Conservation (phyloP, 2,888 invertebrate genomes). For the Zhengitettix transpicula region DNA sequence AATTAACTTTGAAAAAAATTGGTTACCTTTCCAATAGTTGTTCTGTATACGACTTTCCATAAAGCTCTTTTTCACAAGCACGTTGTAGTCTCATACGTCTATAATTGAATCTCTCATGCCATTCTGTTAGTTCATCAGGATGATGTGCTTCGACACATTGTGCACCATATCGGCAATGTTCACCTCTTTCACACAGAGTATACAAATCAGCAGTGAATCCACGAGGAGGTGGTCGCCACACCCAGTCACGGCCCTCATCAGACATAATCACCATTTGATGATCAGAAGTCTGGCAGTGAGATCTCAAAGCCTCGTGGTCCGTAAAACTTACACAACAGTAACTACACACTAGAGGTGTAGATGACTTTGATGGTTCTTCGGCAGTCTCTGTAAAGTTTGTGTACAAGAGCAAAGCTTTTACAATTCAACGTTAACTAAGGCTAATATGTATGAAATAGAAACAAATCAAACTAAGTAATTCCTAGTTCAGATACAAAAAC, state of each 20-base stretch:
- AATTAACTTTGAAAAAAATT: too few species aligned
- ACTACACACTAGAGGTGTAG: slow-evolving; percentile 23
- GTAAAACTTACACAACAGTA: slow-evolving; percentile 39
- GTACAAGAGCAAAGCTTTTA: too few species aligned
- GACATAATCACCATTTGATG: slow-evolving; percentile 51
- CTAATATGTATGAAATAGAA: too few species aligned
- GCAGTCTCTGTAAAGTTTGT: too few species aligned
- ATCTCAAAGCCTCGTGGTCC: slow-evolving; percentile 34
- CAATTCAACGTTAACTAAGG: too few species aligned
- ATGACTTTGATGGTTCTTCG: too few species aligned
- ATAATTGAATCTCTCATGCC: slow-evolving; percentile 54
- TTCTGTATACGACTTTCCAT: slow-evolving; percentile 40
- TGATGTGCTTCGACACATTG: slow-evolving; percentile 63
- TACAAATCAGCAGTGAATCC: slow-evolving; percentile 48
- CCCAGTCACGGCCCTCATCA: slow-evolving; percentile 50
- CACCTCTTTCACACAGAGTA: slow-evolving; percentile 37
- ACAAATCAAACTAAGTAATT: too few species aligned
- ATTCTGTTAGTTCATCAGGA: slow-evolving; percentile 49
- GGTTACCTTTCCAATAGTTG: slow-evolving; percentile 39
- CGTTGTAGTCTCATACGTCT: slow-evolving; percentile 42
- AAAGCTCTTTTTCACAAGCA: slow-evolving; percentile 49
- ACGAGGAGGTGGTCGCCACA: slow-evolving; percentile 49
- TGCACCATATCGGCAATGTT: slow-evolving; percentile 46
- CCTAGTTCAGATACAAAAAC: too few species aligned
- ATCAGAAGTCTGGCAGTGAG: slow-evolving; percentile 41